A percentile compares a stretch with the other conserved stretches of the same genome.
Evolutionary conservation across 2,797 vertebrate species (phyloP).

Genomic region (Nannoperca obscura): DNA sequence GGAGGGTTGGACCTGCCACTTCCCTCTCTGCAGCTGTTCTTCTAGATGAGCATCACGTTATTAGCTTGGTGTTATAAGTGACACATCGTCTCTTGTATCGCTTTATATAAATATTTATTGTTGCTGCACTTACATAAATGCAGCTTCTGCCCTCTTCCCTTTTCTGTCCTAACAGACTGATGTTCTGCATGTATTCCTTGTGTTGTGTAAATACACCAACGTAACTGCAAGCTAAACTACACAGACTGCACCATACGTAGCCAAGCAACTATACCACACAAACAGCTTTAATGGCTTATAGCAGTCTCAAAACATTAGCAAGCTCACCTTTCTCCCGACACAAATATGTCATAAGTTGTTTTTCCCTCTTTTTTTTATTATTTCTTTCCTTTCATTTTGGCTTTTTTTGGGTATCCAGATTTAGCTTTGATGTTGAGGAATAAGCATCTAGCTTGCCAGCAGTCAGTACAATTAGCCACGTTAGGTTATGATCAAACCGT

Average conservation of each 20-base stretch:
- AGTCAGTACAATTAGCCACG: conserved; percentile 69
- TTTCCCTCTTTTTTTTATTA: conserved; percentile 9
- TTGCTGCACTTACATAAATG: conserved; percentile 19
- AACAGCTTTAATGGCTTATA: conserved; percentile 7
- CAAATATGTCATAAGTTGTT: conserved; percentile 47
- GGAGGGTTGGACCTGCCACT: background rate
- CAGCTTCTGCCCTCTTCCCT: background rate
- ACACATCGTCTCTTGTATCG: conserved; percentile 2
- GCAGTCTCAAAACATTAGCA: conserved; percentile 17
- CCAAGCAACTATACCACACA: background rate
- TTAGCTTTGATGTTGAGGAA: conserved; percentile 66
- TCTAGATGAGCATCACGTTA: background rate
- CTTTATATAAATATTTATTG: conserved; percentile 25
- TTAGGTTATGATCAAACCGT: conserved; percentile 60
- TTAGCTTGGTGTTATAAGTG: background rate
- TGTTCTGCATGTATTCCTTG: conserved; percentile 29
- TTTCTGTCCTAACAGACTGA: background rate
- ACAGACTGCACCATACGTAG: background rate
- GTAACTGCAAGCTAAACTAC: background rate
- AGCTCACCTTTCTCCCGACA: conserved; percentile 23
- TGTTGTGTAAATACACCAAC: conserved; percentile 1
- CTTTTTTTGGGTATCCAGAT: conserved; percentile 38
- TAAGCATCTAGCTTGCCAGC: conserved; percentile 53
- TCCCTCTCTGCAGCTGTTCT: conserved; percentile 6
- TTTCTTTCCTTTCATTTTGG: conserved; percentile 41